Base-by-base conservation (phyloP, 2,888 invertebrate species). In the Oxytorus armatus region DNA sequence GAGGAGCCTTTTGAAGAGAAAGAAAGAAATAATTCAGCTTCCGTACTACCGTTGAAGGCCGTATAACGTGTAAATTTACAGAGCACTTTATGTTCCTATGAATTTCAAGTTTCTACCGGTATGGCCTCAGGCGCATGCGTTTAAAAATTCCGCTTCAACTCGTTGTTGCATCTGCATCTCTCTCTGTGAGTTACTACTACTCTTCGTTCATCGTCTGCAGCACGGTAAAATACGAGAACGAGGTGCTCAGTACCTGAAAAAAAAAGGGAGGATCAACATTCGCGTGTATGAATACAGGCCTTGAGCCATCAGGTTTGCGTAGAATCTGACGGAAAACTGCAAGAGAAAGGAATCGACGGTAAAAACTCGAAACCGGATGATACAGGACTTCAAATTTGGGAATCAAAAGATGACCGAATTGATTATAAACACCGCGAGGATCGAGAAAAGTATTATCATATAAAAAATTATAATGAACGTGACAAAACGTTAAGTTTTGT, bases 141-240 rank as follows among this genome's bases (percentile, higher is more conserved):
- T 61, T 61, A 8, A 55, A 77, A 73, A 80, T 61, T 77, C 57
- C 11, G 55, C 47, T 59, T 61, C 23, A 47, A 42, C 42, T 61
- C 25, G 29, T 61, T 18, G 44, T 63, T 10, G 11, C 33, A 70
- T 14, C 23, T 57, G 8, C 29, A 29, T 36, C 23, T 47, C 53
- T 53, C 25, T 49, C n/a, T n/a, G n/a, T n/a, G n/a, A n/a, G n/a
- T n/a, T n/a, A n/a, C n/a, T n/a, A n/a, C n/a, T n/a, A n/a, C n/a
- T n/a, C n/a, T 49, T 81, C 82, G 55, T 83, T 80, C 75, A 84
- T 77, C n/a, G 85, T 79, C 57, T 78, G 82, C 16, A 90, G 84
- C 7, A 90, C 85, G 23, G 89, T 89, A 44, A 90, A 87, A 81
- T 90, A 90, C 39, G 89, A 89, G 78, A 89, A 90, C 23, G 89